Evolutionary conservation across 2,113 vertebrate species (phyloP).

Genomic region (Megaptera novaeangliae): DNA sequence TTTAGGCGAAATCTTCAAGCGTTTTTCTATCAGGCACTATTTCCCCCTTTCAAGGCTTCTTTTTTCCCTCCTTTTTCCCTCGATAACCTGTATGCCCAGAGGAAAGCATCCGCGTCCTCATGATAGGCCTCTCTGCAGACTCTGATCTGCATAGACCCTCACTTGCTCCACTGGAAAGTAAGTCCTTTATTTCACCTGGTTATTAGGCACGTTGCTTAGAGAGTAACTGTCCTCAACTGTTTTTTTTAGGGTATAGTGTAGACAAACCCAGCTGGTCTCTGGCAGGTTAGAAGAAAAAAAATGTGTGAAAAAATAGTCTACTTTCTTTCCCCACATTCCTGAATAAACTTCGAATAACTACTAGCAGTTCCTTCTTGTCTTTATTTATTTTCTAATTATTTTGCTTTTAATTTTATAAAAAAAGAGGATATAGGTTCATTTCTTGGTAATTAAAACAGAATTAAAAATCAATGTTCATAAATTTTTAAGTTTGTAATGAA

Average conservation of each 20-base stretch:
- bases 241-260: neutral
- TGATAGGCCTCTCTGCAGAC: neutral
- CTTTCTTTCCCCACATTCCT: neutral
- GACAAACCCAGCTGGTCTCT: neutral
- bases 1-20: neutral
- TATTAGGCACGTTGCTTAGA: neutral
- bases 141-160: neutral
- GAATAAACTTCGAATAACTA: neutral
- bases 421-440: neutral
- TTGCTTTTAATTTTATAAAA: neutral
- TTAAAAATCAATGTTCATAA: neutral
- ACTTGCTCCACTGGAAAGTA: neutral
- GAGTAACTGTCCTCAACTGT: neutral
- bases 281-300: neutral
- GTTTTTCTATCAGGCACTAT: neutral
- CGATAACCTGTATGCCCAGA: neutral
- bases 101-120: neutral
- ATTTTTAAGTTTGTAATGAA: neutral
- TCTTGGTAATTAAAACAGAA: neutral
- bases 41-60: neutral
- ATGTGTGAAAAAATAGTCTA: neutral
- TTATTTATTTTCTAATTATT: constrained; percentile 1
- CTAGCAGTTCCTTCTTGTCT: neutral
- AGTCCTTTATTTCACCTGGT: neutral
- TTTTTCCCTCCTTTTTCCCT: neutral